Percentiles rank a stretch among this genome's conserved stretches.
Conservation (phyloP, 1,140 invertebrate genomes). For the Marisa cornuarietis region DNA sequence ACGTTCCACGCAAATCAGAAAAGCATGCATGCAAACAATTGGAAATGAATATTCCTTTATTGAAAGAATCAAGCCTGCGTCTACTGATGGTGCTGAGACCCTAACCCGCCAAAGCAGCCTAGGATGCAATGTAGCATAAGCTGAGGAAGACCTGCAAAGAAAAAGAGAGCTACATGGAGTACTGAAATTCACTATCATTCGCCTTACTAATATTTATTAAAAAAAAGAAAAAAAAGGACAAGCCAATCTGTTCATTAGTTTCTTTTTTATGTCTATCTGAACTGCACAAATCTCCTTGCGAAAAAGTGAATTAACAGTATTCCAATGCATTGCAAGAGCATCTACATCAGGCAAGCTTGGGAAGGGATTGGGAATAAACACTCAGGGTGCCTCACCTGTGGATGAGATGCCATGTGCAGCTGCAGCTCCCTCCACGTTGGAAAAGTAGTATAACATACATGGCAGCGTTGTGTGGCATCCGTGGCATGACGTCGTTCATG, state of each 20-base stretch:
- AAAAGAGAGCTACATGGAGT: constrained; percentile 28
- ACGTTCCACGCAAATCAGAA: background rate
- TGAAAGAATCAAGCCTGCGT: constrained; percentile 9
- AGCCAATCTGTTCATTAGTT: background rate
- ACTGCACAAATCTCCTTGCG: background rate
- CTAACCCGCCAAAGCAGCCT: constrained; percentile 17
- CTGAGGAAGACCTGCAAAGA: constrained; percentile 23
- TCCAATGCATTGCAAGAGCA: background rate
- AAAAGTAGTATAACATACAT: constrained; percentile 51
- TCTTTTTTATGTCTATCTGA: no score
- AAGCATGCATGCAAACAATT: constrained; percentile 20
- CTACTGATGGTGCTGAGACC: constrained; percentile 11
- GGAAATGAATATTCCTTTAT: constrained; percentile 7
- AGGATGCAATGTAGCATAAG: constrained; percentile 25
- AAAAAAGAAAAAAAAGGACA: constrained; percentile 6
- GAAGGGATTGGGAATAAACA: no score
- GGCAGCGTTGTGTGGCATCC: constrained; percentile 49
- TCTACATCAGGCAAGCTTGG: background rate
- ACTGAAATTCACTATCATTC: constrained; percentile 30
- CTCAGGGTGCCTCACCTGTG: constrained; percentile 34
- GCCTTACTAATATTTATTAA: background rate
- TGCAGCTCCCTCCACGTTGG: constrained; percentile 49
- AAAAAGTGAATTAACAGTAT: constrained; percentile 11
- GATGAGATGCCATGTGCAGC: constrained; percentile 48
- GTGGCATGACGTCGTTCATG: constrained; percentile 54